These are phyloP conservation scores for Onychostoma macrolepis DNA, from an alignment of 2,113 vertebrate species.

Conservation along the genomic window DNA sequence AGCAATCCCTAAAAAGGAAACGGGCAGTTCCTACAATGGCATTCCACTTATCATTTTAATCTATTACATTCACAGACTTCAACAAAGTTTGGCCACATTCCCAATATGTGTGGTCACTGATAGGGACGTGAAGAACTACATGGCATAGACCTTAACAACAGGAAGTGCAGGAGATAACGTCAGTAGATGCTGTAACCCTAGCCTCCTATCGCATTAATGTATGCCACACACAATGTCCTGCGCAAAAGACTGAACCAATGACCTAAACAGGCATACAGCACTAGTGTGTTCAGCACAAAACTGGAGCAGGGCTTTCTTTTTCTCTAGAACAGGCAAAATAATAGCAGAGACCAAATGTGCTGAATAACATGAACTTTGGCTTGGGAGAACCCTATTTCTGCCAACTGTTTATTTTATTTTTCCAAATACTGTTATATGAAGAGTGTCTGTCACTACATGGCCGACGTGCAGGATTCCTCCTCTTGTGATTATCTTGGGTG, in stretches of 20 bases:
- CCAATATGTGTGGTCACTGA: slow-evolving; percentile 4
- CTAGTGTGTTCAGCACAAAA: background rate
- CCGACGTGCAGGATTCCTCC: slow-evolving; percentile 35
- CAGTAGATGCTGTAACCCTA: background rate
- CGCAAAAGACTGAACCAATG: background rate
- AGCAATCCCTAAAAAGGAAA: background rate
- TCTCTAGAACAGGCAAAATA: background rate
- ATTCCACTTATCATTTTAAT: background rate
- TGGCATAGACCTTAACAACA: slow-evolving; percentile 32
- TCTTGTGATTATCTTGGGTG: slow-evolving; percentile 43
- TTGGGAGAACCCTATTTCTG: background rate
- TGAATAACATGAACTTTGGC: background rate
- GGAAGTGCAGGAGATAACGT: slow-evolving; percentile 44
- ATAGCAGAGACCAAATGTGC: background rate
- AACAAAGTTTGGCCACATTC: background rate
- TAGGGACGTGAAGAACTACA: slow-evolving; percentile 28
- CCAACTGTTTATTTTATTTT: background rate
- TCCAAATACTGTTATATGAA: background rate
- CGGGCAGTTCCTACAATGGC: background rate
- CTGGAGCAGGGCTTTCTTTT: background rate
- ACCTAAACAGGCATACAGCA: background rate
- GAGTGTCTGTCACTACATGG: background rate
- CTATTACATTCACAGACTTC: background rate
- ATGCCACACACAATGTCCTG: slow-evolving; percentile 9
- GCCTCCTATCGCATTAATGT: slow-evolving; percentile 10